These are phyloP conservation scores for Trachymyrmex septentrionalis DNA, from an alignment of 1,140 invertebrate species.

Conservation along the genomic window DNA sequence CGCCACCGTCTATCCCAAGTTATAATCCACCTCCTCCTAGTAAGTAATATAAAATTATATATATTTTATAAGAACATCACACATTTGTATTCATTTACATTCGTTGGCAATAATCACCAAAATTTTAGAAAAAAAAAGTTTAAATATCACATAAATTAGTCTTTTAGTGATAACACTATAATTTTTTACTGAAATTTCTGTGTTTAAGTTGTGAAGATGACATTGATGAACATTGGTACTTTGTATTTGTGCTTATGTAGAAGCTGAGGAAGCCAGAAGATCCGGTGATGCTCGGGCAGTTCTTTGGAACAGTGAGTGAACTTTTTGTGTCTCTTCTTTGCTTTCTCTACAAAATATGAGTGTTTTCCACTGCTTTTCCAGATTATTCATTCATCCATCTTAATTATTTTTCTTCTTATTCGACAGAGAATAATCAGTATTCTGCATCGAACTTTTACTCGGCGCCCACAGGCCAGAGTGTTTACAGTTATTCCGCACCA, in stretches of 20 bases:
- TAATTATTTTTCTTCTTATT: conserved; percentile 36
- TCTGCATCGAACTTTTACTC: conserved; percentile 83
- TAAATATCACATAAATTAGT: background rate
- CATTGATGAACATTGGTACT: conserved; percentile 47
- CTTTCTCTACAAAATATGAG: conserved; percentile 12
- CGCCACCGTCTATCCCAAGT: conserved; percentile 83
- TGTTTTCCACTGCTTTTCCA: background rate
- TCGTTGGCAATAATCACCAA: background rate
- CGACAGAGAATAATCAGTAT: conserved; percentile 81
- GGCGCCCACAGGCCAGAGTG: conserved; percentile 78
- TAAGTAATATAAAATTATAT: conserved; percentile 80
- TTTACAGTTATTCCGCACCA: conserved; percentile 82
- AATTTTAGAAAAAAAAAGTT: conserved; percentile 8
- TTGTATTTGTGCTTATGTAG: conserved; percentile 86
- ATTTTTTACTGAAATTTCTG: background rate
- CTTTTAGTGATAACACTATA: background rate
- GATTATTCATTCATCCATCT: background rate
- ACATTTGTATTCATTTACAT: background rate
- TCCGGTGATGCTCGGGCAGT: conserved; percentile 92
- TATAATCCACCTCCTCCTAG: conserved; percentile 86
- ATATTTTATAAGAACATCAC: background rate
- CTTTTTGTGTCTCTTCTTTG: conserved; percentile 44
- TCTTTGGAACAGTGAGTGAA: conserved; percentile 92
- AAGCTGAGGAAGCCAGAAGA: conserved; percentile 92
- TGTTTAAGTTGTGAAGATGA: background rate